Base-by-base conservation (phyloP, 2,888 invertebrate species). In the Heliconius aoede region DNA sequence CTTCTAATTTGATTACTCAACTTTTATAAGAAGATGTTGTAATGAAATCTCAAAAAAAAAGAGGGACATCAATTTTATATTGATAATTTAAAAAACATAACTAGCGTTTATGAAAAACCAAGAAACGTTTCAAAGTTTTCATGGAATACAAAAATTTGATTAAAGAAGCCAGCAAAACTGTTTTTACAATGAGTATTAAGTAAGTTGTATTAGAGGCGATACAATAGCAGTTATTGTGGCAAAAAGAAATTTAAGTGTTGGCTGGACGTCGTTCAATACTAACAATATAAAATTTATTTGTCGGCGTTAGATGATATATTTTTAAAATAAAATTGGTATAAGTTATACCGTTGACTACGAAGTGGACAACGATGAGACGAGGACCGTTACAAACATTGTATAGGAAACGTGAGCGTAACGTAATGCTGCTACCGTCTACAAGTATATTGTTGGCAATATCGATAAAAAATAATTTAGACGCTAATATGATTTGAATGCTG, bases 351-450 rank as follows among this genome's bases (percentile, higher is more conserved):
- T 89, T 89, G 87, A 86, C 83, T 86, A 86, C 86, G 85, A 85
- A 86, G 84, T 88, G 87, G 88, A 84, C 84, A 82, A 81, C 80
- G 84, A 83, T 83, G 85, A 86, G 85, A 86, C 81, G 81, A 78
- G 81, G 83, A 90, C 91, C 91, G 91, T 91, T 91, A 91, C 84
- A 81, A 83, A 87, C 88, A 90, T 90, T 90, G 90, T 90, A 86
- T 85, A 86, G 85, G 80, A 86, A 86, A 89, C 90, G 90, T 90
- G 90, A 90, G 89, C 88, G 85, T 85, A 85, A 84, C 86, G 85
- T 87, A 84, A 87, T 87, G 84, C 85, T 83, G 81, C 86, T 82
- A 84, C 83, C 85, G 84, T 83, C 84, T 80, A 85, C 85, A 84
- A 84, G 85, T 86, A 88, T 87, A 87, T 87, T 88, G 87, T 86